phyloP scores from a whole-genome alignment of 2,113 vertebrate species.

The Dipodomys stephensi region DNA sequence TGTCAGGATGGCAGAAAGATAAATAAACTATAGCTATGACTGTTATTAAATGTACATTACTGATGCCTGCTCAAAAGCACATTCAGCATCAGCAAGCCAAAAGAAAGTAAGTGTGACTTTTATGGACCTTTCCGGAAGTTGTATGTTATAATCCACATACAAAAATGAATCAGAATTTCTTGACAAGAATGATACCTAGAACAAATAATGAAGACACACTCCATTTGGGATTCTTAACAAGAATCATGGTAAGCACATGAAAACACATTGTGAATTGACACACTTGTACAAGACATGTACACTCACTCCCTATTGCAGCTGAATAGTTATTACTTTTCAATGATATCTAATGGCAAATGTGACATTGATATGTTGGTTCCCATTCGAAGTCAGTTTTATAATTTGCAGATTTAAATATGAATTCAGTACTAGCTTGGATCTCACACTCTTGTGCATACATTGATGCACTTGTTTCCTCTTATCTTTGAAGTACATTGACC shows the following conservation, averaged over 20 bases:
- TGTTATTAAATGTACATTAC: too few relatives aligned
- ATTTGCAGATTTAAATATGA: background rate
- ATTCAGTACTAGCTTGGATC: background rate
- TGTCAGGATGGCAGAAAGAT: background rate
- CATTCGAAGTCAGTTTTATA: background rate
- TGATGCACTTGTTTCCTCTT: background rate
- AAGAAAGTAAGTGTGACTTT: background rate
- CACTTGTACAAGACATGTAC: background rate
- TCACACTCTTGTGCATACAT: rapidly evolving
- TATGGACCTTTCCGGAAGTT: background rate
- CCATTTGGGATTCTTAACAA: too few relatives aligned
- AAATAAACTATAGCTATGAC: background rate
- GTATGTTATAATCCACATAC: background rate
- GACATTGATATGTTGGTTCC: background rate
- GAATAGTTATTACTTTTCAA: background rate
- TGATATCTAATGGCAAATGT: background rate
- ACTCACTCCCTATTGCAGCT: too few relatives aligned
- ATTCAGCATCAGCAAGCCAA: background rate
- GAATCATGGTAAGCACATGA: background rate
- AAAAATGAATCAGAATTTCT: background rate
- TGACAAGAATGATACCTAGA: too few relatives aligned
- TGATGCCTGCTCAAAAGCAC: background rate
- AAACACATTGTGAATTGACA: background rate
- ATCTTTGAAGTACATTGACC: background rate
- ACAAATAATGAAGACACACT: background rate